These are phyloP conservation scores for Clarias magur DNA, from an alignment of 2,113 vertebrate species.

Conservation along the genomic window DNA sequence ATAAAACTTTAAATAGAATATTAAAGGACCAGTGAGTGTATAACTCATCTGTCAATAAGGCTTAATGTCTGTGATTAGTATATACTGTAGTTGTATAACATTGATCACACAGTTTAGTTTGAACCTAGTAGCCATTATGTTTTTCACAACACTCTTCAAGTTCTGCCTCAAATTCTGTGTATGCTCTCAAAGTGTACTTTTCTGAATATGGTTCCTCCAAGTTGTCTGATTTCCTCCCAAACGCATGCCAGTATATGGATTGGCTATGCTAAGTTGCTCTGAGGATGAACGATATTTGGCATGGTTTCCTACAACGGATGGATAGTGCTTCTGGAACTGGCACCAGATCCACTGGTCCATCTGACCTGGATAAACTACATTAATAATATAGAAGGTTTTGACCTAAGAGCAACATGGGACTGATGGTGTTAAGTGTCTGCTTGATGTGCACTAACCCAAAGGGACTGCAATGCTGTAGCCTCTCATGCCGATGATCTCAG, in stretches of 20 bases:
- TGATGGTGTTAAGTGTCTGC: not conserved
- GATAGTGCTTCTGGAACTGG: not conserved
- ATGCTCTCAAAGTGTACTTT: not conserved
- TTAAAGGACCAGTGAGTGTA: not conserved
- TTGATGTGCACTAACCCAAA: slow-evolving; percentile 66
- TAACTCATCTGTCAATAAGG: not conserved
- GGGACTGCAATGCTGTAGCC: slow-evolving; percentile 79
- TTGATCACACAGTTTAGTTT: not conserved
- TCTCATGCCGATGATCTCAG: slow-evolving; percentile 75
- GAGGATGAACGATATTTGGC: not conserved
- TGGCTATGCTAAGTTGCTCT: not conserved
- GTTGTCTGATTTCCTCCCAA: not conserved
- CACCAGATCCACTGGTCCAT: not conserved
- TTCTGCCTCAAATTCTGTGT: not conserved
- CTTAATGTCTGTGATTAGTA: not conserved
- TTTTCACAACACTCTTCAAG: not conserved
- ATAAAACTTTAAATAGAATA: not conserved
- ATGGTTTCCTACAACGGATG: not conserved
- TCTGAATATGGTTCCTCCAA: not conserved
- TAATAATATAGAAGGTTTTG: not conserved
- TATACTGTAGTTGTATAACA: not conserved
- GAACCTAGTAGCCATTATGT: not conserved
- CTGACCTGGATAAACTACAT: not conserved
- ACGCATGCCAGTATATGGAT: not conserved
- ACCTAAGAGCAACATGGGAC: not conserved